These are phyloP conservation scores for Cephus pulcher DNA, from an alignment of 2,888 invertebrate genomes.

Conservation along the genomic window DNA sequence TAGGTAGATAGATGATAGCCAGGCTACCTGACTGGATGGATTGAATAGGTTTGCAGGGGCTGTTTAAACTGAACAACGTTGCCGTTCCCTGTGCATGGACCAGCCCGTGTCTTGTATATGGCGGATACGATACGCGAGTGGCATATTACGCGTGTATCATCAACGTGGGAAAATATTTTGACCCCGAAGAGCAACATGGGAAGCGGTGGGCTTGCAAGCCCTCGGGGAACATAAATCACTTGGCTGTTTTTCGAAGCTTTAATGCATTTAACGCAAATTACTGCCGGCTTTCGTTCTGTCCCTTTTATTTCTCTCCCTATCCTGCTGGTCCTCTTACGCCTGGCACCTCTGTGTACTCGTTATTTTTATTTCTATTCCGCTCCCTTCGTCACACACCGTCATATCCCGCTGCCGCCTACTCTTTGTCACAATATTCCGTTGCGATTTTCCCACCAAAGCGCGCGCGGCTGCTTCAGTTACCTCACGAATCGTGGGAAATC, in stretches of 20 bases:
- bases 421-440: neutral
- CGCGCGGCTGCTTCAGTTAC: neutral
- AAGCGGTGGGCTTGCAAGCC: conserved; percentile 10
- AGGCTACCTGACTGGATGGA: neutral
- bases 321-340: neutral
- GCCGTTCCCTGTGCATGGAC: neutral
- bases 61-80: neutral
- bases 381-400: neutral
- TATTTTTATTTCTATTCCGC: neutral
- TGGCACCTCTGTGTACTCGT: neutral
- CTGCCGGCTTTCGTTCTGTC: conserved; percentile 2
- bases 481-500: neutral
- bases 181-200: neutral
- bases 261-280: conserved; percentile 41
- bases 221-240: conserved; percentile 23
- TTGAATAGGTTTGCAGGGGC: neutral
- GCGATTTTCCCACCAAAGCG: neutral
- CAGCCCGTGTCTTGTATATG: neutral
- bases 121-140: neutral
- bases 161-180: conserved; percentile 19
- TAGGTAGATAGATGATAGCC: neutral
- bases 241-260: conserved; percentile 35
- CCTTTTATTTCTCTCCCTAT: neutral
- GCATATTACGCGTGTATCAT: neutral
- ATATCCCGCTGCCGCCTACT: neutral